A percentile compares a stretch with the other conserved stretches of the same genome.
Evolutionary conservation across 2,797 vertebrate genomes (phyloP).

Genomic region (Paedocypris micromegethes): DNA sequence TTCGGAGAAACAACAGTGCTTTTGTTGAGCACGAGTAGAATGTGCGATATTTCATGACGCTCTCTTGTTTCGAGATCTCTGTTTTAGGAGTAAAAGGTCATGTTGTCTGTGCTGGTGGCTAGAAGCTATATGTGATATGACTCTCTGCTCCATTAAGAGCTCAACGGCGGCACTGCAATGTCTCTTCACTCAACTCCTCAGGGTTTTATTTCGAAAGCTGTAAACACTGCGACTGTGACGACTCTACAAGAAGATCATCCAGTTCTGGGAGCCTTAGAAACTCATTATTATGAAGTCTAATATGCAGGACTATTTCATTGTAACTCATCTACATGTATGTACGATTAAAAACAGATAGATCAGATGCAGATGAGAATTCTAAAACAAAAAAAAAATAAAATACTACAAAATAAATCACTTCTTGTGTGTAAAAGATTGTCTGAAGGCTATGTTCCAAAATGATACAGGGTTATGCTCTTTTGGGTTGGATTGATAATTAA

Average conservation of each 20-base stretch:
- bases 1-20: neutral
- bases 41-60: conserved; percentile 16
- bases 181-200: conserved; percentile 2
- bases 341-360: neutral
- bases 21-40: neutral
- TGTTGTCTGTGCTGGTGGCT: conserved; percentile 3
- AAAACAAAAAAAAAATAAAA: neutral
- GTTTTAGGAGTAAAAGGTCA: conserved; percentile 19
- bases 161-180: neutral
- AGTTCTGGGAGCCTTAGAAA: neutral
- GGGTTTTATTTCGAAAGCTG: conserved; percentile 4
- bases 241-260: neutral
- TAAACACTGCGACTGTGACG: neutral
- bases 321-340: too few species aligned
- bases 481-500: too few species aligned
- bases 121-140: conserved; percentile 17
- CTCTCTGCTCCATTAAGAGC: conserved; percentile 19
- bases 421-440: too few species aligned
- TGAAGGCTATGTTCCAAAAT: too few species aligned
- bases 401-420: too few species aligned
- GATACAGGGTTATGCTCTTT: too few species aligned
- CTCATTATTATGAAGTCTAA: too few species aligned
- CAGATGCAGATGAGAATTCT: neutral
- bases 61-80: conserved; percentile 12
- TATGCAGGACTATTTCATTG: too few species aligned